Conservation (phyloP, 2,113 vertebrate genomes). For the Stigmatopora nigra region DNA sequence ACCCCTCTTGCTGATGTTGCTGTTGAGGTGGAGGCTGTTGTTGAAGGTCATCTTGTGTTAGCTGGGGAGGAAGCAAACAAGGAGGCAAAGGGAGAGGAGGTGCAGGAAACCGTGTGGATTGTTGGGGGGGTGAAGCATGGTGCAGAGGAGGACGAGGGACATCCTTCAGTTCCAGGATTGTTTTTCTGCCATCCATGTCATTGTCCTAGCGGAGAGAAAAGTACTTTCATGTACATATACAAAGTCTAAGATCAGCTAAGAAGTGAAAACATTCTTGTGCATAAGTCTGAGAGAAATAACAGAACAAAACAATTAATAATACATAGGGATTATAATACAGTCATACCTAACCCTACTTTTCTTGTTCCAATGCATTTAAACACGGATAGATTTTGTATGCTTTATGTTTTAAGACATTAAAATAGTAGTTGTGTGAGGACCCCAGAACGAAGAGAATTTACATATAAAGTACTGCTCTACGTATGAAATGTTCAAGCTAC, state of each 20-base stretch:
- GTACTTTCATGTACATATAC: not conserved
- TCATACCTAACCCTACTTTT: too few relatives aligned
- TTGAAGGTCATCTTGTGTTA: constrained; percentile 64
- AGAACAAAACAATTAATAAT: too few relatives aligned
- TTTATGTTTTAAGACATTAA: too few relatives aligned
- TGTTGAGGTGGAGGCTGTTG: constrained; percentile 56
- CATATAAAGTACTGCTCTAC: too few relatives aligned
- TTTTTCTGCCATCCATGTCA: constrained; percentile 86
- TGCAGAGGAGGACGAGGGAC: constrained; percentile 78
- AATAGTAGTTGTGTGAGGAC: too few relatives aligned
- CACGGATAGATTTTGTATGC: too few relatives aligned
- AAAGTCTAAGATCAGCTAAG: not conserved
- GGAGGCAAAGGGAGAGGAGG: constrained; percentile 68
- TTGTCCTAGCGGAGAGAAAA: constrained; percentile 64
- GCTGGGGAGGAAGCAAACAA: constrained; percentile 69
- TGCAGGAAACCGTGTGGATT: constrained; percentile 76
- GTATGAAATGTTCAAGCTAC: too few relatives aligned
- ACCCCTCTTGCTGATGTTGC: constrained; percentile 70
- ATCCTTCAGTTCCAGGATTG: constrained; percentile 82
- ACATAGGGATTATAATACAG: too few relatives aligned
- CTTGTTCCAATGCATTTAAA: too few relatives aligned
- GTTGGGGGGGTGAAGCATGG: constrained; percentile 70
- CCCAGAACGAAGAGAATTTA: too few relatives aligned
- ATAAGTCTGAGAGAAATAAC: not conserved
- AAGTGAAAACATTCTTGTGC: not conserved